A percentile compares a stretch with the other conserved stretches of the same genome.
Conservation (phyloP, 2,797 vertebrate genomes). For the Pagetopsis macropterus region DNA sequence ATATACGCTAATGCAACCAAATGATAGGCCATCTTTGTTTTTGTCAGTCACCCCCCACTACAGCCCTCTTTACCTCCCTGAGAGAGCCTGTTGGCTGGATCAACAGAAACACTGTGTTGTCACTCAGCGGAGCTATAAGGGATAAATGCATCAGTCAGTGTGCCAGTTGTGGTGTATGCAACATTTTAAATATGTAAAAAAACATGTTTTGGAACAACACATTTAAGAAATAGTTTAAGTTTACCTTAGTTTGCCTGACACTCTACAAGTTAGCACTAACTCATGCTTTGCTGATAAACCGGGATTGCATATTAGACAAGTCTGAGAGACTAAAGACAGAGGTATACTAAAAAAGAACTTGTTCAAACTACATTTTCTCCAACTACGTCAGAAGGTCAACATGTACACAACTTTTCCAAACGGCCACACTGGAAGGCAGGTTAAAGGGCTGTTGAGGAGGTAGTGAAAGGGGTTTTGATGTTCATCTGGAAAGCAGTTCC, state of each 20-base stretch:
- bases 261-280: background rate
- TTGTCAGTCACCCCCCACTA: constrained; percentile 7
- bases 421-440: background rate
- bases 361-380: background rate
- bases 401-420: background rate
- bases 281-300: background rate
- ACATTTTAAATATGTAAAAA: background rate
- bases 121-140: background rate
- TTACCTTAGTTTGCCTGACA: background rate
- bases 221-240: constrained; percentile 1
- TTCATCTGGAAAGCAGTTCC: background rate
- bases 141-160: constrained; percentile 2
- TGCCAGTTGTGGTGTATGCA: background rate
- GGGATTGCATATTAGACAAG: background rate
- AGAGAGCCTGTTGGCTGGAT: constrained; percentile 29
- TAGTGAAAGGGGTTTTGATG: background rate
- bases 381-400: background rate
- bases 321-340: background rate
- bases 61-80: constrained; percentile 27
- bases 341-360: background rate
- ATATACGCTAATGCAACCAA: constrained; percentile 42
- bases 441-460: too few species aligned
- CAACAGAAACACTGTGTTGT: background rate
- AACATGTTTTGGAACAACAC: background rate
- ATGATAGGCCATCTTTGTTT: constrained; percentile 30